Conservation (phyloP, 2,797 vertebrate genomes). For the Poeciliopsis paucimaculata region DNA sequence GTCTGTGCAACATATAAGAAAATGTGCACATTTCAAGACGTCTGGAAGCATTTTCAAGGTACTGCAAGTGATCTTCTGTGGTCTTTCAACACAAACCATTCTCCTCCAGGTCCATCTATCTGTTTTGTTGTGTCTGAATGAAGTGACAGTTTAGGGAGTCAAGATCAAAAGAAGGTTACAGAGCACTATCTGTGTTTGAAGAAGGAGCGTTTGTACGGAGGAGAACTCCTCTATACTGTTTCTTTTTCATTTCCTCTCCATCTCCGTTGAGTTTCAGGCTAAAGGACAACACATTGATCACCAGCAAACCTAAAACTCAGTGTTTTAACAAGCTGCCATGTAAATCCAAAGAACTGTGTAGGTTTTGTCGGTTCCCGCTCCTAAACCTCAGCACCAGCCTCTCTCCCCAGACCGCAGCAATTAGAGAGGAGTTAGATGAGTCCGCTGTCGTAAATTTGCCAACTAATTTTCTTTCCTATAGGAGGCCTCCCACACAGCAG, state of each 20-base stretch:
- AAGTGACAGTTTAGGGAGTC: slow-evolving; percentile 50
- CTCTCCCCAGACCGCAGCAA: slow-evolving; percentile 61
- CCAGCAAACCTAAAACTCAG: slow-evolving; percentile 32
- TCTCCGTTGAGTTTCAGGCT: slow-evolving; percentile 49
- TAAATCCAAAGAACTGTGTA: slow-evolving; percentile 57
- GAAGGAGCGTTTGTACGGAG: slow-evolving; percentile 50
- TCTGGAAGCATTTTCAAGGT: not conserved
- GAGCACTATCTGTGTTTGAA: slow-evolving; percentile 36
- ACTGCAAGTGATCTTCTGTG: slow-evolving; percentile 15
- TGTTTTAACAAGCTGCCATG: slow-evolving; percentile 50
- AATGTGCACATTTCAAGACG: not conserved
- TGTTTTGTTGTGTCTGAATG: slow-evolving; percentile 41
- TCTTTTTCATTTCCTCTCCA: slow-evolving; percentile 41
- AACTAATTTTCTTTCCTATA: slow-evolving; percentile 53
- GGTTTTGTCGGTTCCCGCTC: slow-evolving; percentile 35
- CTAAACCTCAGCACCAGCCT: slow-evolving; percentile 36
- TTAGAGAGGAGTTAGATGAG: slow-evolving; percentile 62
- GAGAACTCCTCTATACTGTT: slow-evolving; percentile 20
- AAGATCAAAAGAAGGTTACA: slow-evolving; percentile 54
- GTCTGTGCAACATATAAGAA: not conserved
- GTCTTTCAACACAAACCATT: slow-evolving; percentile 33
- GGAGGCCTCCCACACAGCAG: slow-evolving; percentile 35
- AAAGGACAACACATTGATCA: slow-evolving; percentile 58
- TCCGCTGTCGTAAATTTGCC: slow-evolving; percentile 61
- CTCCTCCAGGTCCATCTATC: slow-evolving; percentile 22